Conservation (phyloP, 2,113 vertebrate genomes). For the Chaetodon auriga region DNA sequence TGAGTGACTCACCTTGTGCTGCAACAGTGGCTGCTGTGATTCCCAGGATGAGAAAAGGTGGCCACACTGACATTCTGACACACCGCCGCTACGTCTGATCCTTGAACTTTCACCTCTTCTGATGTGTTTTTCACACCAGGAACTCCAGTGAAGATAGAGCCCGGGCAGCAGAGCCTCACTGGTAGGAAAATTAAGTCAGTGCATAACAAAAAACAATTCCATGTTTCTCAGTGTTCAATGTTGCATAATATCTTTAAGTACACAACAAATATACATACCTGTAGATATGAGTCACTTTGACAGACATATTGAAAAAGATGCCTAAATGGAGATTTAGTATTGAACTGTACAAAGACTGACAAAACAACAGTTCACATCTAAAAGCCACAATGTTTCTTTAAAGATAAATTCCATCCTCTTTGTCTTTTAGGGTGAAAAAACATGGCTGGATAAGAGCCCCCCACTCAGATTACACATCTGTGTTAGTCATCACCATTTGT, state of each 20-base stretch:
- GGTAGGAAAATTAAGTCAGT: constrained; percentile 5
- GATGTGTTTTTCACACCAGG: constrained; percentile 50
- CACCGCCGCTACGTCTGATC: constrained; percentile 42
- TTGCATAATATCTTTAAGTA: neutral
- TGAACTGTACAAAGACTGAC: neutral
- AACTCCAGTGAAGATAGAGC: constrained; percentile 21
- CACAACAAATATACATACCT: neutral
- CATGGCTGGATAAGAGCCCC: constrained; percentile 45
- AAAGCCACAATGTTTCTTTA: neutral
- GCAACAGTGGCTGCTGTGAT: constrained; percentile 54
- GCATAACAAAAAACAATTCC: neutral
- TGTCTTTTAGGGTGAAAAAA: constrained; percentile 46
- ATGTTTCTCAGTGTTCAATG: neutral
- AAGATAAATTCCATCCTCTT: constrained; percentile 5
- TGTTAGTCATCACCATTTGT: constrained; percentile 77
- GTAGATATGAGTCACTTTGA: neutral
- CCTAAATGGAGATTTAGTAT: neutral
- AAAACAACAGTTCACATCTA: neutral
- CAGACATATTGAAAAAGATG: neutral
- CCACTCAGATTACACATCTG: constrained; percentile 84
- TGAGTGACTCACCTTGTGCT: constrained; percentile 75
- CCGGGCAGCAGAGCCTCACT: constrained; percentile 25
- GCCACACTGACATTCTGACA: constrained; percentile 73
- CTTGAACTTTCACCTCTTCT: constrained; percentile 68
- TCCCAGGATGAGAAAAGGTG: constrained; percentile 72